Evolutionary conservation across 2,888 invertebrate species (phyloP), one percentile per base, ranked within the genome.

Genomic region (Amphiduros pacificus): DNA sequence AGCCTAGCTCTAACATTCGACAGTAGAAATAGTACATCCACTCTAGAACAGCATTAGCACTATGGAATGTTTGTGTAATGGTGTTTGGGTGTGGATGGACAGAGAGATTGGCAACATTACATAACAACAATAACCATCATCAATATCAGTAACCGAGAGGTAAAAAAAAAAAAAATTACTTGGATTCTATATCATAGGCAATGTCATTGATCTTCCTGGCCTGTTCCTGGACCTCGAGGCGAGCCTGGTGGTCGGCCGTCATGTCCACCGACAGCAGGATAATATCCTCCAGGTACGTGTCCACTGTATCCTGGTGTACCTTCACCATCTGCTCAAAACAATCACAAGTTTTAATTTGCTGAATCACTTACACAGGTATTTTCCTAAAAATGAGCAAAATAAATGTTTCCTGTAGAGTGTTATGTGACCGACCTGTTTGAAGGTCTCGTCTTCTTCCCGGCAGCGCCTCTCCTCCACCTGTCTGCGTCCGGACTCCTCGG

Each of bases 361-460:
- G 36, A 36, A 36, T 11, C 17, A 36, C 36, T 11, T 36, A 36
- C 17, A 36, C 36, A 9, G 11, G 36, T 11, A 36, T 17, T 36
- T 36, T 11, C 9, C 36, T 17, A 36, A 36, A 36, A 11, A 11
- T 9, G 36, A 17, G 36, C 17, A 36, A 17, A 11, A 17, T 9
- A 36, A 36, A 36, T 36, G 11, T 17, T 11, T 36, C 17, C 17
- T 36, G 36, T 11, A 36, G 9, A 11, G 11, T 36, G 9, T 17
- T 36, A 36, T 36, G 17, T 22, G 6, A 14, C 51, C 60, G 52
- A 85, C 84, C 83, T 90, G 89, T 78, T 88, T 89, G 77, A 91
- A 93, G 77, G 93, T 88, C 79, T 92, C 90, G 70, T 93, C 91
- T 69, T 91, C 89, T 74, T 92, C 89, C 6, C 87, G 79, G 5